Conservation (phyloP, 2,888 invertebrate genomes). For the Caradrina clavipalpis region DNA sequence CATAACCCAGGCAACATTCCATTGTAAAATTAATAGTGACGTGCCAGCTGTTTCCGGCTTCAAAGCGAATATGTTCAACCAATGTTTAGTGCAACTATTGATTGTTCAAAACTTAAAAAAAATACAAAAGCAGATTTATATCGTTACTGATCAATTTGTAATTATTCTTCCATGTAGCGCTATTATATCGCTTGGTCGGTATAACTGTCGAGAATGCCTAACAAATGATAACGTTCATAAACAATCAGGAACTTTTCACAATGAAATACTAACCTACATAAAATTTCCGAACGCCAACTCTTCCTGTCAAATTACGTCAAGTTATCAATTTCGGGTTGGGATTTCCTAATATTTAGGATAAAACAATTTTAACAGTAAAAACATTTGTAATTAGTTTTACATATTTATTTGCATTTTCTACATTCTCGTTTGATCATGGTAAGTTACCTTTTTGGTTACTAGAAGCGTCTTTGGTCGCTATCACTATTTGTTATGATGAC, state of each 20-base stretch:
- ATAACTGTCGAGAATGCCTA: constrained; percentile 24
- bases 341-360: constrained; percentile 64
- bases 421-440: constrained; percentile 72
- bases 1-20: constrained; percentile 56
- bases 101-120: neutral
- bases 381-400: constrained; percentile 54
- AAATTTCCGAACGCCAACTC: constrained; percentile 56
- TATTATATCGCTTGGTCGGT: neutral
- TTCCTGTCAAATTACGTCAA: constrained; percentile 72
- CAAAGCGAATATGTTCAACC: constrained; percentile 2
- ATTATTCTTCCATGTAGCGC: neutral
- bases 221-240: constrained; percentile 34
- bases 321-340: constrained; percentile 72
- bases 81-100: neutral
- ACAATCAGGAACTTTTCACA: neutral
- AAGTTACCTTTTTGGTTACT: constrained; percentile 55
- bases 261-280: constrained; percentile 26
- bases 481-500: constrained; percentile 86
- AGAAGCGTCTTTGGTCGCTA: constrained; percentile 41
- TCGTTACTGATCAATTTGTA: neutral
- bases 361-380: constrained; percentile 51
- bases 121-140: too few relatives aligned
- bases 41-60: constrained; percentile 75
- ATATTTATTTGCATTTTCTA: constrained; percentile 57
- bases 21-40: constrained; percentile 60